phyloP scores from a whole-genome alignment of 2,888 invertebrate species.

The Scaptomyza reducta region DNA sequence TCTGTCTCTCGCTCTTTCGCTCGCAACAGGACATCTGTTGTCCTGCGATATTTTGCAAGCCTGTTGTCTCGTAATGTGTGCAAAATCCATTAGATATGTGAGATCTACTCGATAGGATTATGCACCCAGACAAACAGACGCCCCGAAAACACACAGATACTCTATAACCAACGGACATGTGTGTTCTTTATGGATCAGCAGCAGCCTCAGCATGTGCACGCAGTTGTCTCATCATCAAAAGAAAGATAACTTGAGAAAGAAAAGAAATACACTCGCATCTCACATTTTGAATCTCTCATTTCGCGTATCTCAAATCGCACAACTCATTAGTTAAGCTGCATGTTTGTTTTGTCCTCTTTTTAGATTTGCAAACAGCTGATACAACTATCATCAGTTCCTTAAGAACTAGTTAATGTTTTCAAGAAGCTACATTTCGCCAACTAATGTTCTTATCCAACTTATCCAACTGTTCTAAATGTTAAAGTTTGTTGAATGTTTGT shows the following conservation, averaged over 20 bases:
- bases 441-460: too few relatives aligned
- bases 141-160: constrained; percentile 4
- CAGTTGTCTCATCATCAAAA: constrained; percentile 7
- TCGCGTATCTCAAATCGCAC: constrained; percentile 2
- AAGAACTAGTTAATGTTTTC: too few relatives aligned
- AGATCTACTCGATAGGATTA: constrained; percentile 69
- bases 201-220: constrained; percentile 15
- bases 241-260: neutral
- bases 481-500: too few relatives aligned
- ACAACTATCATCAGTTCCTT: neutral
- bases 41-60: constrained; percentile 36
- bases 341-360: constrained; percentile 6
- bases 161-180: neutral
- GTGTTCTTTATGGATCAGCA: neutral
- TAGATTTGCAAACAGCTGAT: constrained; percentile 14
- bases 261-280: neutral
- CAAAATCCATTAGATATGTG: constrained; percentile 76
- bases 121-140: constrained; percentile 32
- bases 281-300: too few relatives aligned
- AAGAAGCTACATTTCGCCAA: too few relatives aligned
- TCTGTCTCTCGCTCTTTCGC: constrained; percentile 1
- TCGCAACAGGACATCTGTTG: constrained; percentile 41
- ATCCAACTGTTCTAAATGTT: too few relatives aligned
- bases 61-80: constrained; percentile 59
- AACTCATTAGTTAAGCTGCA: constrained; percentile 11